Evolutionary conservation across 1,140 invertebrate species (phyloP), one percentile per base, ranked within the genome.

Genomic region (Drosophila sp.): DNA sequence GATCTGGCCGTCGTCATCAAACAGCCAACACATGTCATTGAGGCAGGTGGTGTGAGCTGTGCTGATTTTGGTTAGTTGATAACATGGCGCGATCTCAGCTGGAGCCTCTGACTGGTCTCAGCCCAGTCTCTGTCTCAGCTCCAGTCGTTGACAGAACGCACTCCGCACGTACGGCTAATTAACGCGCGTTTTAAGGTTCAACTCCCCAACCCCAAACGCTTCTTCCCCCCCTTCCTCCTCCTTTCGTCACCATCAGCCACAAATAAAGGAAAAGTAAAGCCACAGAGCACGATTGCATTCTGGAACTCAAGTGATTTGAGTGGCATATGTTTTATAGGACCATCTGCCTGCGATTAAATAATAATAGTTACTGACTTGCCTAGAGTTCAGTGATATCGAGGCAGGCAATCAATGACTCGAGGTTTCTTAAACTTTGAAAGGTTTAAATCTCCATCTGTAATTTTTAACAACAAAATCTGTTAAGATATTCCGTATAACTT

Each of bases 131-230:
- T 3, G 30, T 30, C 35, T 3, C 35, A 3, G 10, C 50, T 70
- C 71, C 44, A 10, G 23, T 50, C 7, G 57, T 70, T 89, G 77
- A 89, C 80, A 78, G 27, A 84, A 84, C 77, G 76, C 85, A 90
- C 85, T 84, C 75, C 84, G 60, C 84, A 89, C 84, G 84, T 89
- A 84, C 85, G 47, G 67, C 74, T 89, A 89, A 89, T 89, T 89
- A 89, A 79, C 70, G 68, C 73, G 84, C 77, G 68, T 66, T 89
- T 89, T 80, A 78, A 80, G 64, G 75, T 72, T 50, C 44, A 50
- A 50, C 61, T 65, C 57, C 66, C 33, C 10, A 10, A 8, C 6
- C 17, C 7, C 44, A 27, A 47, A 8, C 17, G 7, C 44, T 8
- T 47, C 61, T 75, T 56, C 0, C 63, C 72, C 68, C 63, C 64